phyloP scores from a whole-genome alignment of 2,113 vertebrate species.

The Erythrolamprus reginae region DNA sequence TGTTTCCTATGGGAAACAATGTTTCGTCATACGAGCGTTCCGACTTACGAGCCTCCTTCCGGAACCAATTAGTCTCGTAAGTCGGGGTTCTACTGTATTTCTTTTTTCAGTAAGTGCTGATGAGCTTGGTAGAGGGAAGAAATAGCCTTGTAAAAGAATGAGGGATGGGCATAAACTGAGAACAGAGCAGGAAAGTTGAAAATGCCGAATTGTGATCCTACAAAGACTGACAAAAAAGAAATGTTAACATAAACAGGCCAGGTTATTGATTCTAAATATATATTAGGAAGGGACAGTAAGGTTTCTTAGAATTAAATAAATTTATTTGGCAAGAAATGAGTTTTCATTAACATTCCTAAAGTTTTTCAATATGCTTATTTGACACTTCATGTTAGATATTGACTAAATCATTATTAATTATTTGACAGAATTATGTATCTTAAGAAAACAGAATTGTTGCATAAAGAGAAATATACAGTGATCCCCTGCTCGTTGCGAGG shows the following conservation, averaged over 20 bases:
- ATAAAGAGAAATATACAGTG: constrained; percentile 28
- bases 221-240: neutral
- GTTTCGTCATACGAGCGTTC: too few species aligned
- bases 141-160: neutral
- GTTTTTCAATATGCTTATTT: neutral
- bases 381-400: neutral
- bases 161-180: neutral
- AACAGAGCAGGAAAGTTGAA: neutral
- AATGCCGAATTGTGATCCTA: neutral
- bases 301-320: neutral
- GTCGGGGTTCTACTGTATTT: too few species aligned
- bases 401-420: constrained; percentile 31
- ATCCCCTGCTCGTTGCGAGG: too few species aligned
- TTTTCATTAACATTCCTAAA: neutral
- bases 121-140: neutral
- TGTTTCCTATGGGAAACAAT: too few species aligned
- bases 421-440: constrained; percentile 19
- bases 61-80: too few species aligned
- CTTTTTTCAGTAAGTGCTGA: neutral
- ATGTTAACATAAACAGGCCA: neutral
- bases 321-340: neutral
- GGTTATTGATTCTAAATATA: neutral
- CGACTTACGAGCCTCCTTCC: too few species aligned
- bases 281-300: neutral
- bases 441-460: constrained; percentile 23